phyloP scores from a whole-genome alignment of 2,888 invertebrate genomes.

The Papilio protenor region DNA sequence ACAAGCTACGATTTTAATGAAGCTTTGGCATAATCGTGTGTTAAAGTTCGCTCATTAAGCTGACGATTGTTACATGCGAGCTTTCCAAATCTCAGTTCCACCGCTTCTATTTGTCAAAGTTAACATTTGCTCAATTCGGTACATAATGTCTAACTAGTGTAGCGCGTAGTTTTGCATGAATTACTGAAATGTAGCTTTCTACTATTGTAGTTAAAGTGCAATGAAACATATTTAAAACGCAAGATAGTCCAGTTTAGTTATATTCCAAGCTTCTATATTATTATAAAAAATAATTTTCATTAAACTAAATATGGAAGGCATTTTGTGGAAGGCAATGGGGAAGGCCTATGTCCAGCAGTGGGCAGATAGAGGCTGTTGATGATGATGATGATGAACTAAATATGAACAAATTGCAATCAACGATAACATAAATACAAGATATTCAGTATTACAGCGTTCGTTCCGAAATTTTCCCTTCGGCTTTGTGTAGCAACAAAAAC shows the following conservation, averaged over 20 bases:
- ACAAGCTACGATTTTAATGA: not conserved
- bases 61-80: conserved; percentile 67
- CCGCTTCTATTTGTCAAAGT: conserved; percentile 69
- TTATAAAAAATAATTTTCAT: no score
- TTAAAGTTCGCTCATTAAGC: conserved; percentile 68
- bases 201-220: not conserved
- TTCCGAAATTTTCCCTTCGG: not conserved
- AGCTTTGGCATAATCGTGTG: conserved; percentile 39
- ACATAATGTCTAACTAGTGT: conserved; percentile 22
- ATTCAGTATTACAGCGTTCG: conserved; percentile 2
- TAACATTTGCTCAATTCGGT: conserved; percentile 38
- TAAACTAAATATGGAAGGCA: not conserved
- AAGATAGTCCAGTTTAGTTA: not conserved
- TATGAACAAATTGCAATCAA: not conserved
- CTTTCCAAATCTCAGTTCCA: conserved; percentile 70
- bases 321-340: no score
- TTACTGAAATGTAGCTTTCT: not conserved
- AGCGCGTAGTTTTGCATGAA: conserved; percentile 6
- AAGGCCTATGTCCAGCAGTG: no score
- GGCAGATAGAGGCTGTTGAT: no score
- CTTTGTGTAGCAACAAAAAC: conserved; percentile 22
- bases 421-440: conserved; percentile 13
- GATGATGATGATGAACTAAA: not conserved
- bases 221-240: not conserved
- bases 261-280: no score